Evolutionary conservation across 2,113 vertebrate species (phyloP), one percentile per base, ranked within the genome.

Genomic region (Tychaedon coryphoeus): DNA sequence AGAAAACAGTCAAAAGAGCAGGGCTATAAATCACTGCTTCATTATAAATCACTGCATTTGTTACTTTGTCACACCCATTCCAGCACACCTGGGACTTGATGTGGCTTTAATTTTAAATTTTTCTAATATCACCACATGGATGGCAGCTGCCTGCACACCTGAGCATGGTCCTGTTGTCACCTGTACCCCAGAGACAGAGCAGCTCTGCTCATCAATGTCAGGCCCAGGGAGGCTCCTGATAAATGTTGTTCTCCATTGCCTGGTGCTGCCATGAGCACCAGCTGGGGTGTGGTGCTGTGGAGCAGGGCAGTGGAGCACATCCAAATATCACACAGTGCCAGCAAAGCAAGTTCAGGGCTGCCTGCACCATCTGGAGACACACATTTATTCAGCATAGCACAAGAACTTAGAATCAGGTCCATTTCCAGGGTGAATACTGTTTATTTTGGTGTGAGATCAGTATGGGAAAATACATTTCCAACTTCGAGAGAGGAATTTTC

Each of bases 341-440:
- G 89, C 86, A 76, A 12, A 93, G 94, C 89, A 79, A 80, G 86
- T 53, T 62, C 67, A 70, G 86, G 95, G 64, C 79, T 93, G 83
- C 13, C 86, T 70, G 71, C 76, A 45, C 54, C 81, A 58, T 50
- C 84, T 50, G 54, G 4, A 66, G 76, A 53, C 54, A 70, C 2
- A 4, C 2, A 19, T 19, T 66, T 54, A 36, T n/a, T 73, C 72
- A 80, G 65, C 40, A 67, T 2, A 22, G 43, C 33, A 56, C 24
- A 38, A 56, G 65, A 38, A 54, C 29, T 60, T 53, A 13, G 62
- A n/a, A 47, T 33, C 33, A 19, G 67, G 33, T 66, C 79, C 19
- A 51, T 53, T 77, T 60, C 23, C 38, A 84, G 38, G 24, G 40
- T 36, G 51, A 88, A 19, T 11, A 23, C 8, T 53, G 38, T 24